Evolutionary conservation across 2,113 vertebrate species (phyloP).

Genomic region (Syngnathus floridae): DNA sequence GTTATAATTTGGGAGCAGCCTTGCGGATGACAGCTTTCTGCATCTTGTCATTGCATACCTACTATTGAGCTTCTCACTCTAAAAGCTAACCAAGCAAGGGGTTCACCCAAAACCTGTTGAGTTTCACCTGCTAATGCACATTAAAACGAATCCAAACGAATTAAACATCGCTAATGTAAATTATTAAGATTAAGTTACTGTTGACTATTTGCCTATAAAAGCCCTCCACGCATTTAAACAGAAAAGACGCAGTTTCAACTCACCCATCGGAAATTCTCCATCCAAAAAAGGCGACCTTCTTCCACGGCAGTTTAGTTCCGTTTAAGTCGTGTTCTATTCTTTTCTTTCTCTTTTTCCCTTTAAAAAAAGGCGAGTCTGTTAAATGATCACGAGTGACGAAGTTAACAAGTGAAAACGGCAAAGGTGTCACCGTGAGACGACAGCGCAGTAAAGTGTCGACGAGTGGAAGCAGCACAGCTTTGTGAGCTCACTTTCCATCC

Average conservation of each 20-base stretch:
- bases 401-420: constrained; percentile 27
- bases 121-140: constrained; percentile 12
- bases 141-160: neutral
- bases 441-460: constrained; percentile 32
- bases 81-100: neutral
- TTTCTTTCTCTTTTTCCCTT: constrained; percentile 29
- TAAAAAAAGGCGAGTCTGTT: constrained; percentile 15
- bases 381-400: constrained; percentile 19
- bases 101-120: constrained; percentile 61
- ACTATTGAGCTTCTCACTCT: neutral
- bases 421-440: constrained; percentile 6
- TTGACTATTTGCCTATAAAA: neutral
- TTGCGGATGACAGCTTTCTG: constrained; percentile 8
- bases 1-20: constrained; percentile 13
- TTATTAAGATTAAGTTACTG: neutral
- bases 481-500: constrained; percentile 47
- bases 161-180: neutral
- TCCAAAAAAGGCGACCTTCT: constrained; percentile 37
- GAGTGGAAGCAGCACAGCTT: constrained; percentile 34
- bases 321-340: constrained; percentile 31
- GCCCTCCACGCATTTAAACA: neutral
- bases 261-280: constrained; percentile 53
- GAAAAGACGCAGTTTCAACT: constrained; percentile 33
- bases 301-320: constrained; percentile 29
- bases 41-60: neutral